A percentile compares a stretch with the other conserved stretches of the same genome.
Evolutionary conservation across 2,797 vertebrate species (phyloP).

Genomic region (Syngnathus acus): DNA sequence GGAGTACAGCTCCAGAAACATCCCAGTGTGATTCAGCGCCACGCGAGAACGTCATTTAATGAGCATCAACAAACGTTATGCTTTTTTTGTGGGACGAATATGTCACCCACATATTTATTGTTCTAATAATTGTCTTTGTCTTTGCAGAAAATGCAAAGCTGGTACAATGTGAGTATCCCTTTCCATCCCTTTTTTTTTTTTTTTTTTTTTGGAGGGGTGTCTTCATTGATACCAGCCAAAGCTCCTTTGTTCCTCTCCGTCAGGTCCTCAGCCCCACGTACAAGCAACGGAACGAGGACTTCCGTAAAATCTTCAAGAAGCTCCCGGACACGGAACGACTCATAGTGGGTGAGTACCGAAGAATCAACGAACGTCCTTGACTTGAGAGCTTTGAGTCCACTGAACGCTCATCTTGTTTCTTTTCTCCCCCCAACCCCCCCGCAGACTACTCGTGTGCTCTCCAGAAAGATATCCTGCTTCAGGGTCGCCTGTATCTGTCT

Average conservation of each 20-base stretch:
- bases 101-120: too few species aligned
- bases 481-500: slow-evolving; percentile 84
- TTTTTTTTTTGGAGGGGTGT: slow-evolving; percentile 5
- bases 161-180: slow-evolving; percentile 85
- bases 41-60: too few species aligned
- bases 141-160: slow-evolving; percentile 92
- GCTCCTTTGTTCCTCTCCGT: slow-evolving; percentile 1
- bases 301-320: slow-evolving; percentile 86
- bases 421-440: slow-evolving; percentile 10
- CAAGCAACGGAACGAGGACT: slow-evolving; percentile 87
- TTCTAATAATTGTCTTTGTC: slow-evolving; percentile 20
- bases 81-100: too few species aligned
- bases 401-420: slow-evolving; percentile 9
- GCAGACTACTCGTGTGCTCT: slow-evolving; percentile 89
- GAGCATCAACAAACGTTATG: too few species aligned
- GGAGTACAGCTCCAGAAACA: too few species aligned
- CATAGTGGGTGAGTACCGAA: slow-evolving; percentile 77
- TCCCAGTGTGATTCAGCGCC: too few species aligned
- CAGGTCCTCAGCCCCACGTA: slow-evolving; percentile 89
- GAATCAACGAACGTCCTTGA: too few species aligned
- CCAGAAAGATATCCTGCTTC: slow-evolving; percentile 87
- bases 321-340: slow-evolving; percentile 84
- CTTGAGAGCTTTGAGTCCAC: neutral
- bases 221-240: neutral
- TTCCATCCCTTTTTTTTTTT: slow-evolving; percentile 1